Evolutionary conservation across 2,113 vertebrate genomes (phyloP).

Genomic region (Phalacrocorax pelagicus): DNA sequence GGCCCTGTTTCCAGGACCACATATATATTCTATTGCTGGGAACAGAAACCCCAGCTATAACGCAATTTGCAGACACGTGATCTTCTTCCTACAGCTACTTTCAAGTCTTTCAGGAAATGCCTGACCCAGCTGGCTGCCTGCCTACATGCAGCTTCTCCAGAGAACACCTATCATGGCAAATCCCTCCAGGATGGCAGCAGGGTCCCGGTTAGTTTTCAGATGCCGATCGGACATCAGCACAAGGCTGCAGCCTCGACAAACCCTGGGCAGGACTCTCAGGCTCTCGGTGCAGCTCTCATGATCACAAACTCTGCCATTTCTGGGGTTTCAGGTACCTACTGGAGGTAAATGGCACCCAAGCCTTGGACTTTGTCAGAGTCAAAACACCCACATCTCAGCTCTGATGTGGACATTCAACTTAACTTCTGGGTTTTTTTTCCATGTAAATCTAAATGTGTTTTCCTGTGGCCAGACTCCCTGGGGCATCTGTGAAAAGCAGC

Average conservation of each 20-base stretch:
- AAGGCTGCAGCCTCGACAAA: neutral
- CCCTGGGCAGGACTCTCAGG: neutral
- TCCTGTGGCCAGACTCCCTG: neutral
- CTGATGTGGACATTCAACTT: neutral
- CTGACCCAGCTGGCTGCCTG: neutral
- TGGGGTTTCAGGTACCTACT: neutral
- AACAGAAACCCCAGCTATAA: neutral
- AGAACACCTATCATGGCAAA: neutral
- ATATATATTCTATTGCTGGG: neutral
- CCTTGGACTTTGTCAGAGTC: neutral
- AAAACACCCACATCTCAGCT: neutral
- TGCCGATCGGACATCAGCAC: fast-evolving
- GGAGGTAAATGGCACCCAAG: neutral
- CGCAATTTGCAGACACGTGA: neutral
- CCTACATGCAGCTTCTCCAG: neutral
- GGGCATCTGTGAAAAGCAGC: neutral
- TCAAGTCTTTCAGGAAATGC: neutral
- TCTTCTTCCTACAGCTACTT: neutral
- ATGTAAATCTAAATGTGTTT: neutral
- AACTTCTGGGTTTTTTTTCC: neutral
- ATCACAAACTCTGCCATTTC: neutral
- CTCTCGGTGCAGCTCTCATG: neutral
- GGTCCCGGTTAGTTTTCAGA: neutral
- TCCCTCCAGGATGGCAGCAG: neutral
- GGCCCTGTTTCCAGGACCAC: neutral